Evolutionary conservation across 2,797 vertebrate species (phyloP).

Genomic region (Clarias platycephalus): DNA sequence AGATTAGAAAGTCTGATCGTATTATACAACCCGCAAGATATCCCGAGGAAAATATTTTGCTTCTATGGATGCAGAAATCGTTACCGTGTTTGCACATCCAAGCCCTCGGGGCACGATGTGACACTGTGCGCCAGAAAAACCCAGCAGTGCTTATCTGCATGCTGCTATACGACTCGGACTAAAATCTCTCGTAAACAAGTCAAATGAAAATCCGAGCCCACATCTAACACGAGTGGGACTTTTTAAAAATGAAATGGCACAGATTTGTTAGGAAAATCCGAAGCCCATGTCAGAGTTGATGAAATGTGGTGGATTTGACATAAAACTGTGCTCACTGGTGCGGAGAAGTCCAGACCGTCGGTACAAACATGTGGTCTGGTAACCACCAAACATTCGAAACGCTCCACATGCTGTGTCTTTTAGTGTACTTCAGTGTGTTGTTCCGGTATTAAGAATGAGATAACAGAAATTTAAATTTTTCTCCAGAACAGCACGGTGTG

Average conservation of each 20-base stretch:
- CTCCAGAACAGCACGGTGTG: not conserved
- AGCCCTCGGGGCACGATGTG: not conserved
- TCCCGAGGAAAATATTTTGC: conserved; percentile 20
- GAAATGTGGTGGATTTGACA: conserved; percentile 18
- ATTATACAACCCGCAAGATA: conserved; percentile 7
- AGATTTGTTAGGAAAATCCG: conserved; percentile 27
- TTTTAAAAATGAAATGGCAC: not conserved
- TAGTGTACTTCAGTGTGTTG: not conserved
- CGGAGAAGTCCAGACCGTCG: not conserved
- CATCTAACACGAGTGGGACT: conserved; percentile 3
- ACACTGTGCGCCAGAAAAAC: conserved; percentile 1
- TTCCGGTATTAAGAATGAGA: not conserved
- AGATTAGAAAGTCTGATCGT: conserved; percentile 16
- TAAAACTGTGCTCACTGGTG: conserved; percentile 35
- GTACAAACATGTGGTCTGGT: conserved; percentile 29
- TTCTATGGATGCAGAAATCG: conserved; percentile 12
- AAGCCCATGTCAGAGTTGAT: conserved; percentile 1
- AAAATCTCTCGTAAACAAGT: conserved; percentile 30
- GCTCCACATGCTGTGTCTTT: not conserved
- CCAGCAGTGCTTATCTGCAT: conserved; percentile 7
- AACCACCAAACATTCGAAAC: conserved; percentile 1
- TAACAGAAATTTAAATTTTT: not conserved
- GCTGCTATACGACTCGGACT: not conserved
- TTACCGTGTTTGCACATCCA: not conserved
- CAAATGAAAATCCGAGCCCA: conserved; percentile 19